Evolutionary conservation across 2,113 vertebrate genomes (phyloP).

Genomic region (Lamprotornis superbus): DNA sequence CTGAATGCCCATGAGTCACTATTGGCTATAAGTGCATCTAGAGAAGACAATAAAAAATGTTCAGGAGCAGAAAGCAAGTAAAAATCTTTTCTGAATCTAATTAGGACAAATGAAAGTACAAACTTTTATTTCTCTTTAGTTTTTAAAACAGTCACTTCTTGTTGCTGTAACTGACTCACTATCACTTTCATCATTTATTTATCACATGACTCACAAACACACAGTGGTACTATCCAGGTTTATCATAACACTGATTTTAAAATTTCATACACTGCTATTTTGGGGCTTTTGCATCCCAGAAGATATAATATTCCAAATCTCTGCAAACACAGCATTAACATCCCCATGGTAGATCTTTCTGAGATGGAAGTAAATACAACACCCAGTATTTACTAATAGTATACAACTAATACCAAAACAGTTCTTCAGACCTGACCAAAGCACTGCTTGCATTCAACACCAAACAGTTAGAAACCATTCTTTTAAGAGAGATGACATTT

Average conservation of each 20-base stretch:
- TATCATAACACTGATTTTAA: conserved; percentile 10
- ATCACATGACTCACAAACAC: conserved; percentile 18
- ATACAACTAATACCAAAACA: background rate
- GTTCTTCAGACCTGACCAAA: background rate
- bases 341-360: background rate
- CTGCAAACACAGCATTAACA: background rate
- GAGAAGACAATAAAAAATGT: background rate
- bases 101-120: background rate
- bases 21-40: background rate
- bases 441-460: background rate
- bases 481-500: background rate
- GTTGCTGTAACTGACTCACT: background rate
- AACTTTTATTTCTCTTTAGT: background rate
- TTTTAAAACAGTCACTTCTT: conserved; percentile 13
- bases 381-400: background rate
- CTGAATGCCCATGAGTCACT: background rate
- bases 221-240: background rate
- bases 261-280: background rate
- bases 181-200: conserved; percentile 19
- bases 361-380: background rate
- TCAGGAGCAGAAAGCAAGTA: background rate
- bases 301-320: background rate
- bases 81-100: background rate
- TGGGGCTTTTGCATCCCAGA: background rate
- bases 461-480: background rate